Evolutionary conservation across 1,140 invertebrate genomes (phyloP), one percentile per base, ranked within the genome.

Genomic region (Macrotrachela quadricornifera): DNA sequence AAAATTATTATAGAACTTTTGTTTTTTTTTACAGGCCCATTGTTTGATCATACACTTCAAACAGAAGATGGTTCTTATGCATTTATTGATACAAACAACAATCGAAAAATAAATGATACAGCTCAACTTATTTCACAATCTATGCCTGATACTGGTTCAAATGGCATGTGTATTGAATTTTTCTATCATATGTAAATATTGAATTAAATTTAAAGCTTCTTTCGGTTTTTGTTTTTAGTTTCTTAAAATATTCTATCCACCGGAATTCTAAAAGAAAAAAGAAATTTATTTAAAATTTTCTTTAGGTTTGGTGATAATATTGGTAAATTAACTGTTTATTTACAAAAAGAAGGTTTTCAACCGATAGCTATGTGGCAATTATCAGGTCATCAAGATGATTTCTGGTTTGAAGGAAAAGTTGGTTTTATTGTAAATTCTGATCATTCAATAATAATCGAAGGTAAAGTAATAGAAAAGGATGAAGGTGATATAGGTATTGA

Each of bases 31-130:
- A 4, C 8, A 30, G 58, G 58, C 16, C 62, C 62, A 17, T 50
- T 49, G 11, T 47, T 49, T 30, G 62, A 64, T 55, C 62, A 64
- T 37, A 64, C 59, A 2, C 42, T 51, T 13, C 55, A 51, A 10
- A 59, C 59, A 14, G 50, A 45, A 12, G 43, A 43, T 37, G 62
- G 61, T n/a, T 50, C 50, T 45, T 63, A 61, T 39, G 6, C 60
- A 12, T 64, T 54, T 46, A 43, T 60, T 30, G 59, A 63, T 36
- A 52, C 58, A 21, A 40, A 21, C 1, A 42, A 41, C 10, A 44
- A 40, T 16, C 36, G 46, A 18, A n/a, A 13, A 16, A 30, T 38
- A 61, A 38, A 39, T 17, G 21, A 46, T 17, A 48, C 38, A 43
- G 53, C 53, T 30, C 36, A 45, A 13, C 40, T 54, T 6, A 46